Evolutionary conservation across 1,140 invertebrate genomes (phyloP).

Genomic region (Pseudoatta argentina): DNA sequence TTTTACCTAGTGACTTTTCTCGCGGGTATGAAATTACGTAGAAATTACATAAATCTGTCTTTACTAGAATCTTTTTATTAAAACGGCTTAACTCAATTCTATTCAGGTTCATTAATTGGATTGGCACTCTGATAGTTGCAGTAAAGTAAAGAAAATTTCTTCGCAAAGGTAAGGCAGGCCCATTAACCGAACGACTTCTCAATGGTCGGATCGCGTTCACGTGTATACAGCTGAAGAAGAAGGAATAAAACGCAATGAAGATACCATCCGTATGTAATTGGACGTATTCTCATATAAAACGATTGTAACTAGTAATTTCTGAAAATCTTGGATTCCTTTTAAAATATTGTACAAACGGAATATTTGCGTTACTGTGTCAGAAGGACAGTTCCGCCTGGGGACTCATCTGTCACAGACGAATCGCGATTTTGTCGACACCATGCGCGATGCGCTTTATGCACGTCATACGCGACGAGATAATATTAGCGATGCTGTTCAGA

Average conservation of each 20-base stretch:
- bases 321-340: constrained; percentile 1
- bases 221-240: not conserved
- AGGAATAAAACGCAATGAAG: not conserved
- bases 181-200: constrained; percentile 43
- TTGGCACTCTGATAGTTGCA: constrained; percentile 8
- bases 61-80: constrained; percentile 38
- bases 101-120: constrained; percentile 32
- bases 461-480: constrained; percentile 50
- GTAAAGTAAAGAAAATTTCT: constrained; percentile 47
- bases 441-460: constrained; percentile 40
- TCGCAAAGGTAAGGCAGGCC: not conserved
- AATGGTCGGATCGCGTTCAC: constrained; percentile 30
- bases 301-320: constrained; percentile 8
- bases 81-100: constrained; percentile 33
- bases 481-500: constrained; percentile 53
- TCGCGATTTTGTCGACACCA: constrained; percentile 52
- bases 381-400: not conserved
- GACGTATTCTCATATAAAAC: constrained; percentile 2
- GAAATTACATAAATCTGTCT: constrained; percentile 20
- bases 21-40: not conserved
- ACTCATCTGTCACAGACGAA: constrained; percentile 47
- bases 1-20: not conserved
- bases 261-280: constrained; percentile 34
- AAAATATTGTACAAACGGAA: not conserved
- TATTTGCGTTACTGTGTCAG: not conserved